Evolutionary conservation across 37 sponge, comb jelly and placozoan genomes (phyloP).

Genomic region (Bolinopsis microptera): DNA sequence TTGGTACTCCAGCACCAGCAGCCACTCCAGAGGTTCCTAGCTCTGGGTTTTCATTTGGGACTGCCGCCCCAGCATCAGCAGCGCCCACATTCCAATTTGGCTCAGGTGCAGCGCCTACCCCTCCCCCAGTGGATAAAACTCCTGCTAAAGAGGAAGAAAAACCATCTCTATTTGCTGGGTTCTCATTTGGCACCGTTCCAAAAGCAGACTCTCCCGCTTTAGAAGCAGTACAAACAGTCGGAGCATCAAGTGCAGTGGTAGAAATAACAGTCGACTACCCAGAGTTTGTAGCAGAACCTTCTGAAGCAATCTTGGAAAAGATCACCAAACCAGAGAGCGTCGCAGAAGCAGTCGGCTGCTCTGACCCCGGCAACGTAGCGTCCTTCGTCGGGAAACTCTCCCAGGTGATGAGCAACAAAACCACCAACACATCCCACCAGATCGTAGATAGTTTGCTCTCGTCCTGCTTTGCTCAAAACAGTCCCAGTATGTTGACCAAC

Average conservation of each 20-base stretch:
- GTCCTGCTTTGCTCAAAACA: not conserved
- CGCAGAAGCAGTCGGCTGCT: conserved; percentile 2
- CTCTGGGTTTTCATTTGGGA: not conserved
- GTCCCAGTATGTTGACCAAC: conserved; percentile 18
- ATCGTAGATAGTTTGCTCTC: conserved; percentile 7
- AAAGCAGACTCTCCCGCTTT: not conserved
- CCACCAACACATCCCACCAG: not conserved
- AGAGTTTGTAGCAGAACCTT: not conserved
- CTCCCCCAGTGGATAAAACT: not conserved
- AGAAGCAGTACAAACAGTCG: not conserved
- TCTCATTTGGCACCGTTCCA: conserved; percentile 29
- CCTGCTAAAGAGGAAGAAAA: conserved; percentile 32
- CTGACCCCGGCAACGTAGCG: not conserved
- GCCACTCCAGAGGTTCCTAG: not conserved
- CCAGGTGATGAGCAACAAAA: conserved; percentile 38
- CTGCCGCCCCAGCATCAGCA: not conserved
- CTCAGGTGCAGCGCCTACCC: not conserved
- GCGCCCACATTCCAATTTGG: conserved; percentile 66
- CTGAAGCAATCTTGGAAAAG: not conserved
- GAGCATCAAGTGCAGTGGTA: not conserved
- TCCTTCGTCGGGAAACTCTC: conserved; percentile 40
- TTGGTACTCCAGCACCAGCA: not conserved
- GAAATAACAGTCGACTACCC: not conserved
- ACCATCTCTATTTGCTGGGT: conserved; percentile 54
- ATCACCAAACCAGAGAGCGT: not conserved